Conservation (phyloP, 2,113 vertebrate species). For the Onychorhynchus coronatus region DNA sequence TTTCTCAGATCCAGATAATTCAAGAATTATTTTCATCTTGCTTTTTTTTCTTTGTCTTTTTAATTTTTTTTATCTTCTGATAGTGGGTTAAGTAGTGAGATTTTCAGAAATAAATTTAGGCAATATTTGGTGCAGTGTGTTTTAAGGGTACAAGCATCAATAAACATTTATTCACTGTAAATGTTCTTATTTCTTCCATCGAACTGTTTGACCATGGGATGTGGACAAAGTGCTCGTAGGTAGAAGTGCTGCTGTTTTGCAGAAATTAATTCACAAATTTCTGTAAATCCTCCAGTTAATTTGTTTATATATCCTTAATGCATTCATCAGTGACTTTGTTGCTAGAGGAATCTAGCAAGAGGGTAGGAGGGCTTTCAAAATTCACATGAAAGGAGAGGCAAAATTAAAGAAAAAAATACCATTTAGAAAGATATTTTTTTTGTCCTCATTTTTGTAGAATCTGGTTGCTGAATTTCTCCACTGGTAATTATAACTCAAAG, state of each 20-base stretch:
- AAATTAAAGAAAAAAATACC: not conserved
- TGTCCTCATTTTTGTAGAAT: not conserved
- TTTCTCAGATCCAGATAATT: not conserved
- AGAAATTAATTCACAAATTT: not conserved
- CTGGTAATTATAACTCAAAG: not conserved
- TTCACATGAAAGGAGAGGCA: not conserved
- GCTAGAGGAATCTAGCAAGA: not conserved
- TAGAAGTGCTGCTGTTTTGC: not conserved
- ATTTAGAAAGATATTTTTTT: not conserved
- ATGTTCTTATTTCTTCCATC: not conserved
- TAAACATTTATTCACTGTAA: not conserved
- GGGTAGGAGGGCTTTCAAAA: not conserved
- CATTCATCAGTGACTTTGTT: not conserved
- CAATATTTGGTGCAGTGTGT: not conserved
- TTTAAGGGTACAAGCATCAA: not conserved
- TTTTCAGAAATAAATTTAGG: not conserved
- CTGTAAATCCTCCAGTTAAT: not conserved
- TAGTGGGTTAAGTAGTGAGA: not conserved
- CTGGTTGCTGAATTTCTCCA: not conserved
- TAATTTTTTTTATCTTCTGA: not conserved
- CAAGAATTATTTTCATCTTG: not conserved
- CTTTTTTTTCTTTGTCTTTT: not conserved
- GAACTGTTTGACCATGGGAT: not conserved
- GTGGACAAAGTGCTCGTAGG: not conserved
- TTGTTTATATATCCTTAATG: not conserved